Percentiles rank a stretch among this genome's conserved stretches.
Evolutionary conservation across 2,888 invertebrate genomes (phyloP).

Genomic region (Hecatera dysodea): DNA sequence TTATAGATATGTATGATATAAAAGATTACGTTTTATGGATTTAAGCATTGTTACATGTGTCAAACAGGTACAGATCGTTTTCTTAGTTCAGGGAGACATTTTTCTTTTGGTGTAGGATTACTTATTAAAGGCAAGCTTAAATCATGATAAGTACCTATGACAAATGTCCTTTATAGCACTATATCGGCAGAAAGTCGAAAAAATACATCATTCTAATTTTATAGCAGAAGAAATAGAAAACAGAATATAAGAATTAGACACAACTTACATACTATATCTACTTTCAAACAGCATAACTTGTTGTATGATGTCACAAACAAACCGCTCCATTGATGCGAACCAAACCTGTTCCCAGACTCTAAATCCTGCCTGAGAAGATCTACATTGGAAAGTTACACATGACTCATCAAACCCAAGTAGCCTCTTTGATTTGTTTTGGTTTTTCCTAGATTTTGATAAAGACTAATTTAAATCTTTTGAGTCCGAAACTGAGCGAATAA

Average conservation of each 20-base stretch:
- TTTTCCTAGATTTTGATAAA: conserved; percentile 7
- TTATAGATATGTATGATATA: background rate
- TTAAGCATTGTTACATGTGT: background rate
- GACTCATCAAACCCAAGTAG: background rate
- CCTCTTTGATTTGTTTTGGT: conserved; percentile 6
- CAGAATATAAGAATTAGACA: conserved; percentile 11
- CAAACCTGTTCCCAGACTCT: conserved; percentile 44
- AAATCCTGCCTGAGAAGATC: conserved; percentile 5
- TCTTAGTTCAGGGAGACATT: no score
- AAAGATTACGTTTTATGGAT: background rate
- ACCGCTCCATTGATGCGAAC: conserved; percentile 10
- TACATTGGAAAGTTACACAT: conserved; percentile 22
- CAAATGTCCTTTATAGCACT: background rate
- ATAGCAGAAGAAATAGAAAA: no score
- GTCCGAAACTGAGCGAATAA: conserved; percentile 1
- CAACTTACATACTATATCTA: background rate
- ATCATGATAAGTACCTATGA: no score
- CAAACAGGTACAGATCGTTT: no score
- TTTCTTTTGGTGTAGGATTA: no score
- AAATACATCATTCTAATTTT: background rate
- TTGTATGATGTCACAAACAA: conserved; percentile 14
- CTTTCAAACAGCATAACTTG: conserved; percentile 1
- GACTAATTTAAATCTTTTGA: background rate
- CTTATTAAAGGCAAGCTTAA: no score
- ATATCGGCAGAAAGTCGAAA: no score